Conservation (phyloP, 2,888 invertebrate species). For the Dynastes tityus region DNA sequence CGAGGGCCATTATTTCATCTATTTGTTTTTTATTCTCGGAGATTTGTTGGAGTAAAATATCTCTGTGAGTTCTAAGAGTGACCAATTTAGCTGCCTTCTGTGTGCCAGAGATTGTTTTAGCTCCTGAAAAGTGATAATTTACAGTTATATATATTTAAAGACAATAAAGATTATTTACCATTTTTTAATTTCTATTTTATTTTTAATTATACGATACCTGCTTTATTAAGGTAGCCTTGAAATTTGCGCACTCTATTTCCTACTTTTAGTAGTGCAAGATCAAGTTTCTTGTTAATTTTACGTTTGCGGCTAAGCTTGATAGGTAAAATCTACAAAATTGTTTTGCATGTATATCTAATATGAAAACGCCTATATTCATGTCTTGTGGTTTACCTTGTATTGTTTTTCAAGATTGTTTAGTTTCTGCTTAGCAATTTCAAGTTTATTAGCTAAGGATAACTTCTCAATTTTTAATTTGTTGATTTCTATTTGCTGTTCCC, state of each 20-base stretch:
- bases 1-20: neutral
- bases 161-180: neutral
- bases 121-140: neutral
- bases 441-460: neutral
- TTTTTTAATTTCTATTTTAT: neutral
- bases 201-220: neutral
- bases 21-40: neutral
- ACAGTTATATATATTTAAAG: neutral
- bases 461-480: conserved; percentile 1
- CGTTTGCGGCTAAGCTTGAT: neutral
- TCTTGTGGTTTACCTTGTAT: neutral
- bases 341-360: neutral
- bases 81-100: neutral
- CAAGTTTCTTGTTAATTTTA: neutral
- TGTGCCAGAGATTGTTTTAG: neutral
- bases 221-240: neutral
- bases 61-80: neutral
- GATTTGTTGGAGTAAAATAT: neutral
- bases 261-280: neutral
- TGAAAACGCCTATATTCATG: neutral
- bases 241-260: neutral
- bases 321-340: neutral
- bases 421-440: neutral
- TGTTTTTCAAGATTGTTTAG: neutral
- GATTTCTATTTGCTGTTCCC: neutral